phyloP scores from a whole-genome alignment of 2,113 vertebrate genomes.

The Monopterus albus region DNA sequence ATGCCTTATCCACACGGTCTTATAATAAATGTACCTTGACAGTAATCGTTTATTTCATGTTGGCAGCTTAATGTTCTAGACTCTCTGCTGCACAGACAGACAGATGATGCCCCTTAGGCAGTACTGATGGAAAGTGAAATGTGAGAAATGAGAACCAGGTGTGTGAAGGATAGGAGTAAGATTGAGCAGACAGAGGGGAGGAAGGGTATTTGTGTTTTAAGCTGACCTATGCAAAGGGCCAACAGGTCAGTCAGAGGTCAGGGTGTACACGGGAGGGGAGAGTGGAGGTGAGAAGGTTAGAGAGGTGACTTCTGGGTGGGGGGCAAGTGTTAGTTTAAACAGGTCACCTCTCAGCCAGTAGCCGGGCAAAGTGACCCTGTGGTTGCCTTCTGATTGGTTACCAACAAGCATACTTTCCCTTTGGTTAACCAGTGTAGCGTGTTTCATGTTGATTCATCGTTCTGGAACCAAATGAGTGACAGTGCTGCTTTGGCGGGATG shows the following conservation, averaged over 20 bases:
- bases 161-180: slow-evolving; percentile 52
- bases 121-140: slow-evolving; percentile 72
- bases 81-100: slow-evolving; percentile 17
- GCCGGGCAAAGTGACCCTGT: slow-evolving; percentile 62
- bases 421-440: slow-evolving; percentile 62
- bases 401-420: slow-evolving; percentile 59
- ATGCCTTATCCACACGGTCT: not conserved
- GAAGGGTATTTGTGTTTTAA: slow-evolving; percentile 1
- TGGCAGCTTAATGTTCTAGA: slow-evolving; percentile 27
- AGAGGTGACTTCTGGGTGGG: slow-evolving; percentile 48
- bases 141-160: slow-evolving; percentile 79
- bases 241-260: slow-evolving; percentile 66
- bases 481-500: slow-evolving; percentile 67
- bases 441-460: slow-evolving; percentile 72
- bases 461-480: slow-evolving; percentile 70
- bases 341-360: slow-evolving; percentile 71
- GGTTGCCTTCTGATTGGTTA: slow-evolving; percentile 59
- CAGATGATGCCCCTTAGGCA: slow-evolving; percentile 27
- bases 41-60: slow-evolving; percentile 14
- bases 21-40: slow-evolving; percentile 18
- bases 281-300: slow-evolving; percentile 69
- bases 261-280: slow-evolving; percentile 43
- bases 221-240: slow-evolving; percentile 65
- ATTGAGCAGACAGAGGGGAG: slow-evolving; percentile 41
- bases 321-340: slow-evolving; percentile 71